phyloP scores from a whole-genome alignment of 2,113 vertebrate species.

The Rhinogobius similis region DNA sequence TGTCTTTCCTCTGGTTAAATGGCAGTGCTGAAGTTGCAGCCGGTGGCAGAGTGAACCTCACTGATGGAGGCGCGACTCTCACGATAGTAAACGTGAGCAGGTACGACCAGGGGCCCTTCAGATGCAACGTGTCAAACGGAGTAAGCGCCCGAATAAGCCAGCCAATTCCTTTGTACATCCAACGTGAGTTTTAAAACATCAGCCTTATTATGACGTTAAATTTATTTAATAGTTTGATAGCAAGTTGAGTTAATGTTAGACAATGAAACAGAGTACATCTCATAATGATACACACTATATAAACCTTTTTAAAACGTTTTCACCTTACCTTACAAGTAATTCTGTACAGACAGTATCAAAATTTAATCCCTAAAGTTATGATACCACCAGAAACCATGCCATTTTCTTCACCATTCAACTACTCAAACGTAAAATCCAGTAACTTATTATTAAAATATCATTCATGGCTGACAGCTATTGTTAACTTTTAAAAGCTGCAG shows the following conservation, averaged over 20 bases:
- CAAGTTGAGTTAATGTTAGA: too few species aligned
- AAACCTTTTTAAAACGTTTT: too few species aligned
- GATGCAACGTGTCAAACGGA: conserved; percentile 40
- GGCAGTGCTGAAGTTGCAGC: conserved; percentile 51
- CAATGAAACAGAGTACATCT: too few species aligned
- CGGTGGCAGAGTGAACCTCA: conserved; percentile 54
- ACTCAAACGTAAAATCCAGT: not conserved
- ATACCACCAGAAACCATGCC: not conserved
- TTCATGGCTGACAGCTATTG: not conserved
- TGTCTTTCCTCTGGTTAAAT: conserved; percentile 45
- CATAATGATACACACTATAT: too few species aligned
- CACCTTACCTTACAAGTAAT: too few species aligned
- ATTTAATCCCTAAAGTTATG: too few species aligned
- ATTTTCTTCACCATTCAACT: not conserved
- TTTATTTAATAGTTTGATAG: too few species aligned
- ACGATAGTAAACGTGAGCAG: conserved; percentile 42
- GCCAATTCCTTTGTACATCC: conserved; percentile 26
- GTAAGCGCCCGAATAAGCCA: conserved; percentile 20
- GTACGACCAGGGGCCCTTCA: conserved; percentile 33
- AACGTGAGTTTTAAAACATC: conserved; percentile 38
- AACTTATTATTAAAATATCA: not conserved
- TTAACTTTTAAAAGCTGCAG: not conserved
- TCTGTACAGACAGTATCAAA: not conserved
- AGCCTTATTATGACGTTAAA: too few species aligned
- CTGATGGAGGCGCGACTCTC: conserved; percentile 41